Evolutionary conservation across 1,140 invertebrate genomes (phyloP), one percentile per base, ranked within the genome.

Genomic region (Drosophila ananassae): DNA sequence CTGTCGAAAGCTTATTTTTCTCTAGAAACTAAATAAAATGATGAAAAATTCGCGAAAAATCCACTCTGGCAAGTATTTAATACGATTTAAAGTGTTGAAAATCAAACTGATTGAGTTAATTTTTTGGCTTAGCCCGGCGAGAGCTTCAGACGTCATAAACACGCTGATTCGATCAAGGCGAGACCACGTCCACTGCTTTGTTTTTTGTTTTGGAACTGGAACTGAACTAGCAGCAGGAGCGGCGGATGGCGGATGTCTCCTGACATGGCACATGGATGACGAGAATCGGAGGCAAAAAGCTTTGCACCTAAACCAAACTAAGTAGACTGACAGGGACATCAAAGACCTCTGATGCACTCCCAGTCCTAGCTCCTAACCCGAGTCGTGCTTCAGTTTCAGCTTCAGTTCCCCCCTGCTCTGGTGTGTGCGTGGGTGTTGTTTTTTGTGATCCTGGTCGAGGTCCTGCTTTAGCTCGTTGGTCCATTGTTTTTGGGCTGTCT

Each of bases 231-330:
- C 32, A 32, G 34, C 9, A 37, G 25, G 4, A 28, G 25, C 25
- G 25, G 25, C 25, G 25, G 25, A 17, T 6, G 25, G 25, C 25
- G 24, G 24, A 25, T 28, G 25, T 28, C 25, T 57, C 41, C 13
- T 12, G 21, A 48, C 58, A 48, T 51, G 13, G 44, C 69, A 37
- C 12, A 12, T 10, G 1, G 12, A 32, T 2, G 6, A 3, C 25
- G n/a, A 13, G 13, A 6, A 44, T 44, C 17, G 41, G 41, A 44
- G 41, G 41, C 52, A 68, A 69, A 68, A 63, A 55, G 56, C 57
- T 63, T 63, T 71, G 34, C 64, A 64, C 58, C 69, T 74, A 73
- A 79, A 52, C 69, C 62, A 60, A 55, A 39, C 73, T 59, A 56
- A 64, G 50, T 51, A 59, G 41, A 72, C 37, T 53, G 57, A 53